Evolutionary conservation across 2,888 invertebrate species (phyloP), one percentile per base, ranked within the genome.

Genomic region (Diabrotica balteata): DNA sequence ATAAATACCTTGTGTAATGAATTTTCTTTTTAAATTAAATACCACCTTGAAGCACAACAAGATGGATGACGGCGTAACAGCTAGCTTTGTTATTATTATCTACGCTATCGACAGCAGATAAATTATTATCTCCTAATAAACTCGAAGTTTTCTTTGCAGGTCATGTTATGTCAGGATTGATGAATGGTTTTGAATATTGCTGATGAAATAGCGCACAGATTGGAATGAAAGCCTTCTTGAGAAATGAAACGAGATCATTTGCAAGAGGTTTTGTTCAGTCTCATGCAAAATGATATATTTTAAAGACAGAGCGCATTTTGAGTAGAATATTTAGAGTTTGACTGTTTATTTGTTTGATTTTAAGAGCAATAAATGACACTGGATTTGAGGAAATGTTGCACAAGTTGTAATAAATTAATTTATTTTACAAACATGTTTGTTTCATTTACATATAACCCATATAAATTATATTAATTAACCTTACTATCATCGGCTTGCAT

Each of bases 121-220:
- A 57, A 57, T 63, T 57, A 63, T 63, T 50, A 63, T 50, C 57
- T 63, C 57, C 50, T 63, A 63, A 63, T 63, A 63, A 63, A 63
- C 63, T 42, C 55, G 55, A 55, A 63, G 57, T 63, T 63, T 63
- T 57, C 63, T 47, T 42, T 63, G 45, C 42, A 63, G 63, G 63
- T 63, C 51, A 63, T 51, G 63, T 50, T 57, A 50, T 43, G 63
- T 63, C 63, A 63, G 45, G 57, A 57, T 63, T 63, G 63, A 63
- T 63, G 63, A 63, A 63, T 57, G 63, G 63, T 63, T 63, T 63
- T 57, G 54, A 63, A 63, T 63, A 63, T 63, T 57, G 63, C 51
- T 63, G 63, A 63, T 51, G 63, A 63, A 63, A 63, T 57, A 63
- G 63, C 17, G 50, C 57, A 57, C 57, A 57, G 63, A 63, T 63